Conservation (phyloP, 2,797 vertebrate genomes). For the Mastacembelus armatus region DNA sequence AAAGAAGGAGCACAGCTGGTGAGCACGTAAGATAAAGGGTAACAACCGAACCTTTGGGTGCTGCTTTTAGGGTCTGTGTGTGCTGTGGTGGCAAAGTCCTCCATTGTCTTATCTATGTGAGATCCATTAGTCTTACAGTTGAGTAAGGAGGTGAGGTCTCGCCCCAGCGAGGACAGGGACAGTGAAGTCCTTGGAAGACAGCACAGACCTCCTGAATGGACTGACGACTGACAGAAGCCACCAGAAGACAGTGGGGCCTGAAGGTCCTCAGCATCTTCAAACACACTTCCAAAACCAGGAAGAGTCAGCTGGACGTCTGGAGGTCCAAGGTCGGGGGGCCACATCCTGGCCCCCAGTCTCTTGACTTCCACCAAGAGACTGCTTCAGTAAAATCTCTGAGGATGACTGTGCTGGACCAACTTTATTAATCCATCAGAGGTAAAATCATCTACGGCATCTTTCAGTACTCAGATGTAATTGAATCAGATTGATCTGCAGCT, state of each 20-base stretch:
- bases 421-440: slow-evolving; percentile 44
- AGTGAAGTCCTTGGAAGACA: slow-evolving; percentile 74
- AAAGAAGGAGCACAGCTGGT: slow-evolving; percentile 73
- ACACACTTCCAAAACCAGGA: slow-evolving; percentile 86
- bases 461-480: slow-evolving; percentile 10
- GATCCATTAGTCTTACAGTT: slow-evolving; percentile 86
- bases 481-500: slow-evolving; percentile 17
- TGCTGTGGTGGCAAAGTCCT: slow-evolving; percentile 75
- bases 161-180: slow-evolving; percentile 78
- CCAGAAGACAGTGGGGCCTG: slow-evolving; percentile 80
- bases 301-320: slow-evolving; percentile 86
- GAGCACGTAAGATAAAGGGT: slow-evolving; percentile 62
- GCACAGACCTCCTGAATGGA: slow-evolving; percentile 82
- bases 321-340: slow-evolving; percentile 85
- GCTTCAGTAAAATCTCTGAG: slow-evolving; percentile 30
- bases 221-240: slow-evolving; percentile 81
- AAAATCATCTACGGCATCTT: slow-evolving; percentile 46
- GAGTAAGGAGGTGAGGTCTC: slow-evolving; percentile 86
- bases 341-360: slow-evolving; percentile 79
- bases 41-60: slow-evolving; percentile 57
- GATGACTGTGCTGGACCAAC: slow-evolving; percentile 6
- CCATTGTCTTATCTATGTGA: slow-evolving; percentile 83
- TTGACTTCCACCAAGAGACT: slow-evolving; percentile 32
- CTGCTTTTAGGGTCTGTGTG: slow-evolving; percentile 66
- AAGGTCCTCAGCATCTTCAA: slow-evolving; percentile 85